Evolutionary conservation across 2,113 vertebrate species (phyloP).

Genomic region (Baryphthengus martii): DNA sequence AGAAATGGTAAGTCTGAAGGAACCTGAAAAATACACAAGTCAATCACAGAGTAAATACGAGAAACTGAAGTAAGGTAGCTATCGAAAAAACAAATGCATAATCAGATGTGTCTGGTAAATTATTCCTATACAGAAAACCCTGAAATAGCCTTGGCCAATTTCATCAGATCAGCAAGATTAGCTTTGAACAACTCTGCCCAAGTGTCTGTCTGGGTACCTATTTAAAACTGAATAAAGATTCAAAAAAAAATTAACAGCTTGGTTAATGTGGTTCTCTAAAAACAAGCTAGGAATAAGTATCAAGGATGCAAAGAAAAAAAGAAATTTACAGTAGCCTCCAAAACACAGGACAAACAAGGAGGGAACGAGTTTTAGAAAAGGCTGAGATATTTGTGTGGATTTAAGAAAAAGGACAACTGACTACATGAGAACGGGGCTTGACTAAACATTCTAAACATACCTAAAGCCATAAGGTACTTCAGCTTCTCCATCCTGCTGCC

Average conservation of each 20-base stretch:
- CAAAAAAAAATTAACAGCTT: not conserved
- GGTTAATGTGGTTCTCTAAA: not conserved
- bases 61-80: not conserved
- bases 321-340: not conserved
- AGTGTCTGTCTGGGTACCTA: not conserved
- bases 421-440: not conserved
- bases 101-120: not conserved
- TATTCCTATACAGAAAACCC: not conserved
- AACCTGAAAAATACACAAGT: not conserved
- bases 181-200: not conserved
- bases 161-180: not conserved
- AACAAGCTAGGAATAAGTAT: not conserved
- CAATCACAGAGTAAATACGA: not conserved
- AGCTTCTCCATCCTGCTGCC: not conserved
- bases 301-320: not conserved
- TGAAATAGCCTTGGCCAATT: not conserved
- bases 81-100: not conserved
- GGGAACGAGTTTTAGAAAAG: not conserved
- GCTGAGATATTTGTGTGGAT: not conserved
- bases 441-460: accelerated
- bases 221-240: not conserved
- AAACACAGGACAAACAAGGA: not conserved
- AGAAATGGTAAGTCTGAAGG: not conserved
- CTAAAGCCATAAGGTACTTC: not conserved
- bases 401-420: not conserved